Evolutionary conservation across 2,113 vertebrate species (phyloP), one percentile per base, ranked within the genome.

Genomic region (Glaucomys volans): DNA sequence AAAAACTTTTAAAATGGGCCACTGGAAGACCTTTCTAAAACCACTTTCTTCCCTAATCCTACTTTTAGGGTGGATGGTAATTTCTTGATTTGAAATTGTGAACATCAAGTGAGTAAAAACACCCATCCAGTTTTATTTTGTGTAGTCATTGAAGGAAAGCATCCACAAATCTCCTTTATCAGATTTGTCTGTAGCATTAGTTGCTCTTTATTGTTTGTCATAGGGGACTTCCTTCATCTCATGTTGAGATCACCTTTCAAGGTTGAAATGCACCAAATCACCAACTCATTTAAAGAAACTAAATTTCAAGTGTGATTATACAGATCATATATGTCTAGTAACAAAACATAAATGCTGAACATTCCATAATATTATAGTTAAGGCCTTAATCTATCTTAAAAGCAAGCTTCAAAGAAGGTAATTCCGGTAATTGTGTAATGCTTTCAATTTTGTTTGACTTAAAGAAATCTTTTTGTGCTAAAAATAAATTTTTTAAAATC

Each of bases 381-480:
- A 91, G 74, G 54, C 90, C 79, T 91, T 93, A 88, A 82, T 75
- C 30, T 82, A 83, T 24, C 37, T 95, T 82, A n/a, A 94, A 80
- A 76, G 52, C 52, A 64, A 80, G 26, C 76, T 66, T 94, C 62
- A 42, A 82, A 50, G 28, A 42, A 74, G n/a, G 35, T 75, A 74
- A 62, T 93, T 88, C 82, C 91, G 57, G n/a, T 81, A 92, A 76
- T 80, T 5, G 20, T 35, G 0, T 86, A 82, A 67, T 74, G n/a
- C 24, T 96, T 86, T 94, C 50, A 88, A 69, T 95, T 96, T 76
- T 88, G 13, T 74, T 84, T 95, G 71, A 62, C 37, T 81, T 95
- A 79, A 86, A 71, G 57, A 66, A 84, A 94, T 69, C n/a, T 84
- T 80, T 92, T 85, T 82, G 76, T 74, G 64, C 30, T 87, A 79